phyloP scores from a whole-genome alignment of 1,140 invertebrate genomes.

The Drosophila kanapiae region DNA sequence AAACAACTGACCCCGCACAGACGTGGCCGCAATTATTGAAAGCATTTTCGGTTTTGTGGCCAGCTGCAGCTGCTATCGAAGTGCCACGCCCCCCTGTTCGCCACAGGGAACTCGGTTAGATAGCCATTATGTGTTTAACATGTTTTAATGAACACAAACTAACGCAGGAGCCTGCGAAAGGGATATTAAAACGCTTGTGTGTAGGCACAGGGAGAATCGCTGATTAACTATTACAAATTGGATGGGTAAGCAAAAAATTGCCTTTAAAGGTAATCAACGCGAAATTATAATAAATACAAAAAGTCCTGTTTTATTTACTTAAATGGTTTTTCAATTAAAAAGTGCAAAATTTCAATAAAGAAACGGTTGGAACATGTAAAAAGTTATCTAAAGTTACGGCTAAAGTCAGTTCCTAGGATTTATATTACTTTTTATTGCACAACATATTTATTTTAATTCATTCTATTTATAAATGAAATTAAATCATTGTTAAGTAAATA shows the following conservation, averaged over 20 bases:
- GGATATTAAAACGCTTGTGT: slow-evolving; percentile 1
- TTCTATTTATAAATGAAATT: no score
- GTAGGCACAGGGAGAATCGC: neutral
- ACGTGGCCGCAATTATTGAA: slow-evolving; percentile 68
- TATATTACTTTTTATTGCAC: no score
- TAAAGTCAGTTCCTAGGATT: neutral
- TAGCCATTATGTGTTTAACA: slow-evolving; percentile 71
- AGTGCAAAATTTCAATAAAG: neutral
- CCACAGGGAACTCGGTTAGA: slow-evolving; percentile 51
- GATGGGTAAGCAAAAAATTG: slow-evolving; percentile 13
- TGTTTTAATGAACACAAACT: slow-evolving; percentile 75
- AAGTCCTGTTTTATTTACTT: neutral
- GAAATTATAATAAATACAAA: neutral
- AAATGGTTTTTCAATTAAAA: neutral
- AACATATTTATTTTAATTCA: no score
- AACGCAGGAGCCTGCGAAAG: slow-evolving; percentile 19
- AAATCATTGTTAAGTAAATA: no score
- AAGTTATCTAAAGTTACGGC: neutral
- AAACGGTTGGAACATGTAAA: no score
- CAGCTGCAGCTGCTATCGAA: slow-evolving; percentile 29
- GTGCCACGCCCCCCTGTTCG: slow-evolving; percentile 7
- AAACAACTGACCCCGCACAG: slow-evolving; percentile 40
- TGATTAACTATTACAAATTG: slow-evolving; percentile 34
- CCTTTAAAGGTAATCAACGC: neutral
- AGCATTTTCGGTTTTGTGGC: slow-evolving; percentile 67